Base-by-base conservation (phyloP, 2,113 vertebrate species). In the Campylorhamphus procurvoides region DNA sequence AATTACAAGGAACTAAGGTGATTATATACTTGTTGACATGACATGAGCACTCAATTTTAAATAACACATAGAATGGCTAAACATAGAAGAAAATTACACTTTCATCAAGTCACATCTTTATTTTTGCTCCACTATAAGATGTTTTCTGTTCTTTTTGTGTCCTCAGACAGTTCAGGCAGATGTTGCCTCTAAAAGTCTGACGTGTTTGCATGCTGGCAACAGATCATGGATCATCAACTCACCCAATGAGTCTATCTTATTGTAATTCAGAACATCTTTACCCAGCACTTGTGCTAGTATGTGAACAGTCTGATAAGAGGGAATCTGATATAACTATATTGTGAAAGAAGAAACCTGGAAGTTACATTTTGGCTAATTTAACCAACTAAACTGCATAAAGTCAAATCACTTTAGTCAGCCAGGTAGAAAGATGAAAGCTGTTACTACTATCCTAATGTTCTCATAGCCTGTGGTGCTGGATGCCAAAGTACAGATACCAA, bases 141-240 rank as follows among this genome's bases (percentile, higher is more conserved):
- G 8, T 47, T 92, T 93, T 67, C 63, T 74, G 17, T 42, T 87
- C 47, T 69, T 91, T 87, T 66, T 82, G 62, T 56, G 59, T 74
- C 42, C 55, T 67, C 29, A 90, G 84, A 95, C 55, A 91, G 67
- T 44, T 80, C 13, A 95, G 69, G 72, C 81, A 96, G 94, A 91
- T 93, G 93, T 75, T 88, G 78, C 33, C 42, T 77, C 55, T 77
- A 80, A n/a, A 94, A 93, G 40, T 84, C 84, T 86, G 75, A 88
- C 0, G 0, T 1, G 10, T 80, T 85, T 90, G 75, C 3, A 18
- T 49, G 75, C 55, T 96, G 44, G 91, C 63, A 94, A 80, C 29
- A 86, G 78, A 90, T 33, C 84, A 91, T 24, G 74, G 69, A 82
- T 80, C 91, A 96, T 93, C 91, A 96, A 52, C 75, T 93, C 76